Conservation (phyloP, 2,888 invertebrate genomes). For the Cheilosia soror region DNA sequence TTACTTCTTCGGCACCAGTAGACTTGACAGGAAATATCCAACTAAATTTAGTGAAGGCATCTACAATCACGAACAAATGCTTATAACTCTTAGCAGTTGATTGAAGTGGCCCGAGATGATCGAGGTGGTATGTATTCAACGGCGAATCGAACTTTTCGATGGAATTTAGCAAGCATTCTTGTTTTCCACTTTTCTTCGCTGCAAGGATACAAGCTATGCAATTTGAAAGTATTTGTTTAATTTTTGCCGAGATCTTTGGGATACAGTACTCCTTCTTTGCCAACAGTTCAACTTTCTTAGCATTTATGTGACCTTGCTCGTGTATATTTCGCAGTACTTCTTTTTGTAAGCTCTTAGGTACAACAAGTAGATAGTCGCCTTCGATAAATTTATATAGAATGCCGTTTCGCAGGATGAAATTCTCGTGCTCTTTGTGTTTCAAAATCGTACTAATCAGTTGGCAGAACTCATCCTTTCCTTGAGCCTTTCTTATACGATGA, state of each 20-base stretch:
- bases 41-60: slow-evolving; percentile 32
- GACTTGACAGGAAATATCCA: slow-evolving; percentile 33
- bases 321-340: slow-evolving; percentile 10
- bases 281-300: slow-evolving; percentile 20
- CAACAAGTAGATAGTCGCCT: slow-evolving; percentile 6
- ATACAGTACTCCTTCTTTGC: slow-evolving; percentile 11
- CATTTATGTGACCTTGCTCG: slow-evolving; percentile 8
- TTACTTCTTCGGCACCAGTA: slow-evolving; percentile 4
- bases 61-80: slow-evolving; percentile 45
- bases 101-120: slow-evolving; percentile 79
- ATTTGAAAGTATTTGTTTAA: slow-evolving; percentile 11
- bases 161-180: slow-evolving; percentile 76
- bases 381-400: slow-evolving; percentile 3
- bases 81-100: slow-evolving; percentile 70
- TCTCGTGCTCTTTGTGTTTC: slow-evolving; percentile 7
- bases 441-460: slow-evolving; percentile 9
- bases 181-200: slow-evolving; percentile 10
- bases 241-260: slow-evolving; percentile 13
- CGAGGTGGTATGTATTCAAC: slow-evolving; percentile 78
- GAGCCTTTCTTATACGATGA: slow-evolving; percentile 11
- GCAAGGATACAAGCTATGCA: slow-evolving; percentile 24
- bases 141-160: slow-evolving; percentile 79
- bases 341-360: slow-evolving; percentile 13
- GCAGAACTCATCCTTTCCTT: slow-evolving; percentile 12
- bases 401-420: slow-evolving; percentile 1